Base-by-base conservation (phyloP, 2,113 vertebrate species). In the Sturnus vulgaris region DNA sequence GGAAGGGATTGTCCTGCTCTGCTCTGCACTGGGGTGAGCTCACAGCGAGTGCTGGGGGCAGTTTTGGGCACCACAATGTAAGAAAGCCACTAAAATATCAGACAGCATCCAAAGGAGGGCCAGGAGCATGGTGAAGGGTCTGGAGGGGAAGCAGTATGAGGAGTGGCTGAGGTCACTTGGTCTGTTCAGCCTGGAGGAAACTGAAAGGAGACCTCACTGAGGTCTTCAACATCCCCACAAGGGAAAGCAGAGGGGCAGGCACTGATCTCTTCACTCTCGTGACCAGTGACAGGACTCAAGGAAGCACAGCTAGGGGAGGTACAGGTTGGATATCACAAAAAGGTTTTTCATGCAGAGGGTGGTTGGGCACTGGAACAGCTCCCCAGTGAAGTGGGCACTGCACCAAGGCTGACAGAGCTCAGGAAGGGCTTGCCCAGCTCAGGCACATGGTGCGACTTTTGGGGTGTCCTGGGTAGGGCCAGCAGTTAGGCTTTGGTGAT, bases 221-320 rank as follows among this genome's bases (percentile, higher is more conserved):
- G 27, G 22, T 33, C 72, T 37, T 68, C 31, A 31, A 22, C 33
- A 60, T 37, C 22, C 46, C 11, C 33, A 28, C 5, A 2, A 39
- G 8, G 5, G 28, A 12, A 61, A 61, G 39, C 28, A 78, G 27
- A 77, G 12, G 18, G 5, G 10, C 4, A 15, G 33, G 33, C 30
- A 28, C 22, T 9, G 11, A 46, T 53, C 39, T 39, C 64, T 39
- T 39, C 39, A 33, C 28, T 78, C 18, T 37, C 1, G 0, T 19
- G 39, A 53, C 28, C 83, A 77, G 39, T 4, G 46, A 60, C 22
- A 60, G 7, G 27, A 53, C 28, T 16, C 55, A 61, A 23, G 6
- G 28, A 61, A 53, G 28, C 0, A 0, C 19, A 78, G 39, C 1
- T 2, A 61, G 15, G 10, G 19, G 5, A 69, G 23, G 10, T 30